Base-by-base conservation (phyloP, 2,113 vertebrate genomes). In the Shinisaurus crocodilurus region DNA sequence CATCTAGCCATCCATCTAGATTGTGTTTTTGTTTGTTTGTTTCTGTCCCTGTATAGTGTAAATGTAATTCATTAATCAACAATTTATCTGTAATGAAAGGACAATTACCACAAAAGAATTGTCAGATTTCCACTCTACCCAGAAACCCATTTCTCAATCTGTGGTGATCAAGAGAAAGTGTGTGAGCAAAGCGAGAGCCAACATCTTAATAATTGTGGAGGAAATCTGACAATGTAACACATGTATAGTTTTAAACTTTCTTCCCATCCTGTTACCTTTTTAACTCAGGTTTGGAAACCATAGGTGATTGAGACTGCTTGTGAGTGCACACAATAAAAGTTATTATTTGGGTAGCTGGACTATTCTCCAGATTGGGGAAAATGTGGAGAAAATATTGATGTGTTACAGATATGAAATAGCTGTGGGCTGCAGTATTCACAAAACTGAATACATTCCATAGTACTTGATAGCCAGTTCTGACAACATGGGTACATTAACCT, bases 1-100 rank as follows among this genome's bases (percentile, higher is more conserved):
- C 63, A 43, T 69, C 85, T 5, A 76, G 87, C 76, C 90, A 89
- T 25, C 91, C 45, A 82, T 87, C 32, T 70, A 43, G 32, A 79
- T 92, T 34, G 20, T 0, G 0, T 13, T 32, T 83, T 89, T 37
- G 77, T 89, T 54, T 27, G 1, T 91, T 77, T 20, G 43, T 50
- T n/a, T 80, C 72, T 25, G 0, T 60, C 6, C 82, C 84, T 80
- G 12, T 2, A 86, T 54, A 37, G 88, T 83, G 74, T 84, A 80
- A 1, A 76, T 90, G 23, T 80, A 72, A 45, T 88, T 63, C 85
- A 34, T 77, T 34, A 86, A 6, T 88, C 25, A 54, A 0, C 80
- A n/a, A 75, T 63, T 69, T 65, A 89, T 16, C 13, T 70, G 23
- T 87, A 90, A 85, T n/a, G 1, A 82, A 76, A 54, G 60, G 86